Evolutionary conservation across 2,888 invertebrate genomes (phyloP).

Genomic region (Synergus umbraculus): DNA sequence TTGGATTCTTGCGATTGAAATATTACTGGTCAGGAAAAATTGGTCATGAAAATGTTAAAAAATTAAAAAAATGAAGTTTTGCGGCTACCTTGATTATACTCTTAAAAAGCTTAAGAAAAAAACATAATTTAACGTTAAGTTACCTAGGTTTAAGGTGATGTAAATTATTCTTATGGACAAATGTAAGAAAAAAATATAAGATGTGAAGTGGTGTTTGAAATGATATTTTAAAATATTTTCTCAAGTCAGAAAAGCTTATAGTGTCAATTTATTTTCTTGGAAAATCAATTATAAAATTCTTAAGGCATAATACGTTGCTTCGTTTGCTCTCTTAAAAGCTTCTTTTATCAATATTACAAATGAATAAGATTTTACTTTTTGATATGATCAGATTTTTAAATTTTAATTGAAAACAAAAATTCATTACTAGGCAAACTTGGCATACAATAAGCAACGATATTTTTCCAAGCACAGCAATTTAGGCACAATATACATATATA

Average conservation of each 20-base stretch:
- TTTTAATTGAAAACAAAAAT: background rate
- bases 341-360: slow-evolving; percentile 41
- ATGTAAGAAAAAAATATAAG: background rate
- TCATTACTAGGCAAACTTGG: background rate
- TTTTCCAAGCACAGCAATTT: background rate
- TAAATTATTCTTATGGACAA: slow-evolving; percentile 1
- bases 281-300: slow-evolving; percentile 60
- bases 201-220: slow-evolving; percentile 18
- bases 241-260: slow-evolving; percentile 57
- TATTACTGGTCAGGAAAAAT: no score
- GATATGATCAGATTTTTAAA: background rate
- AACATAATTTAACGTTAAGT: background rate
- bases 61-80: no score
- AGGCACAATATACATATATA: background rate
- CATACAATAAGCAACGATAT: background rate
- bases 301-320: slow-evolving; percentile 49
- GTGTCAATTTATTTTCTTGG: slow-evolving; percentile 60
- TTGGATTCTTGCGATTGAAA: no score
- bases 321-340: background rate
- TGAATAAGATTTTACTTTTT: background rate
- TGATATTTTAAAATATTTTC: slow-evolving; percentile 42
- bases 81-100: no score
- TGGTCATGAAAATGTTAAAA: no score
- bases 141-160: slow-evolving; percentile 1
- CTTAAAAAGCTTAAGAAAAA: background rate